Percentiles rank a stretch among this genome's conserved stretches.
These are phyloP conservation scores for Protomyctophum bolini DNA, from an alignment of 2,113 vertebrate species.

Conservation along the genomic window DNA sequence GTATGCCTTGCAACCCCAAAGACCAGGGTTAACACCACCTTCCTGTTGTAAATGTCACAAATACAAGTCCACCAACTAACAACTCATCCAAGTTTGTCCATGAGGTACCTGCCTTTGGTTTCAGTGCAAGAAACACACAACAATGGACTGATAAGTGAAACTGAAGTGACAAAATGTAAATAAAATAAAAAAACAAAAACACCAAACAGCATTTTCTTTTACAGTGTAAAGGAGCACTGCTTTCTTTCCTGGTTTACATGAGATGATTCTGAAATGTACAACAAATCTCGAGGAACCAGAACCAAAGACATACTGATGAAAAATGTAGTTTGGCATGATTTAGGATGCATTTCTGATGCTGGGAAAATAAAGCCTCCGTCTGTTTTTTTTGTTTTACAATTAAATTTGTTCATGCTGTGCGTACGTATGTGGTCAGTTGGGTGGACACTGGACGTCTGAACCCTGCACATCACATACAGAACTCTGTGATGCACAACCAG, in stretches of 20 bases:
- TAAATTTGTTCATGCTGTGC: conserved; percentile 57
- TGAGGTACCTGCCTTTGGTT: conserved; percentile 63
- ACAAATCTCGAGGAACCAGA: conserved; percentile 29
- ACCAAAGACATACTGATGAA: conserved; percentile 31
- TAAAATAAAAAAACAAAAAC: conserved; percentile 22
- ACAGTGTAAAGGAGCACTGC: not conserved
- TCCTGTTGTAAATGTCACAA: conserved; percentile 45
- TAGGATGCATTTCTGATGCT: conserved; percentile 18
- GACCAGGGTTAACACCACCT: conserved; percentile 30
- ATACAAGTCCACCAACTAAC: conserved; percentile 44
- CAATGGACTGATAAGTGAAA: conserved; percentile 40
- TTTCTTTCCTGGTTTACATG: conserved; percentile 7
- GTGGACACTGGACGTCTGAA: conserved; percentile 41
- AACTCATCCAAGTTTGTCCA: conserved; percentile 43
- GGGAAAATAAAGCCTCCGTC: conserved; percentile 45
- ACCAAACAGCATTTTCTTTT: conserved; percentile 32
- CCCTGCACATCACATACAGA: conserved; percentile 57
- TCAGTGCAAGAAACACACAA: conserved; percentile 65
- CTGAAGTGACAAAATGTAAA: conserved; percentile 39
- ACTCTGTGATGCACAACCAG: conserved; percentile 52
- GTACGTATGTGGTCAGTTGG: conserved; percentile 24
- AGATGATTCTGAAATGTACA: conserved; percentile 47
- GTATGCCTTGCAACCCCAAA: conserved; percentile 39
- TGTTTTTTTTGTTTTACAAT: conserved; percentile 18
- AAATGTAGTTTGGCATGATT: not conserved